These are phyloP conservation scores for Lontra canadensis DNA, from an alignment of 2,113 vertebrate species.

Conservation along the genomic window DNA sequence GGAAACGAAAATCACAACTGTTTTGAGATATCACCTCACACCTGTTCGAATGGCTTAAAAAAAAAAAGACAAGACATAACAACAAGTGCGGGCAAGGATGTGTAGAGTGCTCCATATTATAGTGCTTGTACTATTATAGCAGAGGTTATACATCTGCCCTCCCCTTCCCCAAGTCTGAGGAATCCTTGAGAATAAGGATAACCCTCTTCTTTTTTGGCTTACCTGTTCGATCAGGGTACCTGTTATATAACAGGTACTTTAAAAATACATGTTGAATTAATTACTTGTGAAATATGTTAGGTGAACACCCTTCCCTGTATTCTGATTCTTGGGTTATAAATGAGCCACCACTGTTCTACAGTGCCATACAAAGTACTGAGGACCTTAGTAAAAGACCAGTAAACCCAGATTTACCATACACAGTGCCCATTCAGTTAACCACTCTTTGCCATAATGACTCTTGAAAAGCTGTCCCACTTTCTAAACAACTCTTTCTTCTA, in stretches of 20 bases:
- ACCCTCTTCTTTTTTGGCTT: background rate
- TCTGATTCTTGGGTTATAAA: background rate
- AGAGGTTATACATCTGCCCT: background rate
- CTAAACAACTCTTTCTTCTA: background rate
- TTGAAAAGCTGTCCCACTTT: background rate
- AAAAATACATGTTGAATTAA: background rate
- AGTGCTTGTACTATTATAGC: background rate
- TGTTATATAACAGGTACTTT: background rate
- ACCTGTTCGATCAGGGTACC: background rate
- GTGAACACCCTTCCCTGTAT: background rate
- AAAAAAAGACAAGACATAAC: background rate
- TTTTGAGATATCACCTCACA: background rate
- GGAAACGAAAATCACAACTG: background rate
- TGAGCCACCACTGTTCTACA: background rate
- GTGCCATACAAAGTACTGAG: background rate
- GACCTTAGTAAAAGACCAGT: background rate
- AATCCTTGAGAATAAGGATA: background rate
- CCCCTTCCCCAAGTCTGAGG: background rate
- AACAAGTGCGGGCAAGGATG: background rate
- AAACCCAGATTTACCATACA: background rate
- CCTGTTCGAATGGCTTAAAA: background rate
- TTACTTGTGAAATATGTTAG: background rate
- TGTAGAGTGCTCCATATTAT: background rate
- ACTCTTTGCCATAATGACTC: background rate
- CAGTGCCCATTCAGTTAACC: background rate